A percentile compares a stretch with the other conserved stretches of the same genome.
Conservation (phyloP, 1,140 invertebrate genomes). For the Pogonognathellus flavescens region DNA sequence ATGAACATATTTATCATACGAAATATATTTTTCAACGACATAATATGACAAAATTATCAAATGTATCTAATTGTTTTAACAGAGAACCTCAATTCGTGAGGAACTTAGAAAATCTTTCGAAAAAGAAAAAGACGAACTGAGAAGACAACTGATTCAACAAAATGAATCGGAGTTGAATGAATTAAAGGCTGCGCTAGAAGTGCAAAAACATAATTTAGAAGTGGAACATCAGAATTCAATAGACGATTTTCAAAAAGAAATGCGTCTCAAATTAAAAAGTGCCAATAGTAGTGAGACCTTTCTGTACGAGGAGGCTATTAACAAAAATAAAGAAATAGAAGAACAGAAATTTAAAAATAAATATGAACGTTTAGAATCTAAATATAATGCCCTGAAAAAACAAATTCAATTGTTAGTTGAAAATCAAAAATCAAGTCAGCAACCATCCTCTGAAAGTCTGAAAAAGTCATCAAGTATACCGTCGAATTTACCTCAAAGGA, state of each 20-base stretch:
- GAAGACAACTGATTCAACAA: conserved; percentile 39
- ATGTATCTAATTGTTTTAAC: background rate
- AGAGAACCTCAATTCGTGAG: conserved; percentile 2
- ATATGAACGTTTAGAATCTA: conserved; percentile 57
- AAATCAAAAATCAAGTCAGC: background rate
- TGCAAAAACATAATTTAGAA: conserved; percentile 5
- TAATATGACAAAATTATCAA: background rate
- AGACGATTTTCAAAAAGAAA: background rate
- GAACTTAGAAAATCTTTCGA: conserved; percentile 24
- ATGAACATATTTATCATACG: background rate
- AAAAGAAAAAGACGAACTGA: conserved; percentile 32
- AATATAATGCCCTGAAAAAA: conserved; percentile 55
- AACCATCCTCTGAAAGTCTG: background rate
- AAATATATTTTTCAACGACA: background rate
- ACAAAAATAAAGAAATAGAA: conserved; percentile 35
- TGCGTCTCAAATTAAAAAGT: conserved; percentile 14
- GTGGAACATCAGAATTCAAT: background rate
- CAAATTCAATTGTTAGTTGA: conserved; percentile 39
- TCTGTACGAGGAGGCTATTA: background rate
- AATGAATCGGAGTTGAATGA: conserved; percentile 42
- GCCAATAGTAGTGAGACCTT: background rate
- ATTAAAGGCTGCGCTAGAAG: conserved; percentile 39
- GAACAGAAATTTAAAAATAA: conserved; percentile 1
- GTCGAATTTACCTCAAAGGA: no score
- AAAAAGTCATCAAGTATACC: background rate